Evolutionary conservation across 2,797 vertebrate genomes (phyloP), one percentile per base, ranked within the genome.

Genomic region (Cichlasoma orientale): DNA sequence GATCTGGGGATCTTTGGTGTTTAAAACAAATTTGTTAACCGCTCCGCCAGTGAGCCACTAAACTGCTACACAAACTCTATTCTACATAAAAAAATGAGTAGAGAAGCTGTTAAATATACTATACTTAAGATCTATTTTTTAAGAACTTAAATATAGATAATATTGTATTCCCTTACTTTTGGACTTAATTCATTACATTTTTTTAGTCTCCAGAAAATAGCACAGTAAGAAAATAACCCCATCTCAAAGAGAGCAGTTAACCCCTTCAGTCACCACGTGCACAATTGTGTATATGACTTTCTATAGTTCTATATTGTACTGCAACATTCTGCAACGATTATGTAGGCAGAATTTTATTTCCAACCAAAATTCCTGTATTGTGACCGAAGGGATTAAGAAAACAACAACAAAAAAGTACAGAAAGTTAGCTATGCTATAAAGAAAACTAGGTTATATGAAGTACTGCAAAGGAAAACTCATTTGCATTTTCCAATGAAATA

Each of bases 141-240:
- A 27, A 47, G 16, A 47, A 47, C 2, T 52, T 52, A 52, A 52
- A 52, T 52, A 8, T 52, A 52, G 47, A 50, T 8, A 50, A 50
- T 50, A 19, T 50, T 50, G 6, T 50, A 19, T 18, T 50, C 47
- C 18, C 47, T 16, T 18, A 50, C 23, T 66, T 25, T 47, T 66
- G 19, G 38, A 19, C 0, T 0, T 2, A 47, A 66, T 11, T 19
- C 1, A 47, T 66, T 47, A 29, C 47, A 66, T 66, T 7, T 18
- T 47, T 47, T 2, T 27, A 47, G 61, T 12, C 19, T 52, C 50
- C 0, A n/a, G 50, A n/a, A 52, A 52, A 52, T n/a, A 10, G 19
- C 50, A 52, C 50, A 52, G 7, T n/a, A n/a, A 52, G 3, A 19
- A 50, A 50, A 50, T 8, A 50, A 52, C 8, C 50, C 9, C 3